These are phyloP conservation scores for Ctenoplectra terminalis DNA, from an alignment of 1,140 invertebrate species.

Conservation along the genomic window DNA sequence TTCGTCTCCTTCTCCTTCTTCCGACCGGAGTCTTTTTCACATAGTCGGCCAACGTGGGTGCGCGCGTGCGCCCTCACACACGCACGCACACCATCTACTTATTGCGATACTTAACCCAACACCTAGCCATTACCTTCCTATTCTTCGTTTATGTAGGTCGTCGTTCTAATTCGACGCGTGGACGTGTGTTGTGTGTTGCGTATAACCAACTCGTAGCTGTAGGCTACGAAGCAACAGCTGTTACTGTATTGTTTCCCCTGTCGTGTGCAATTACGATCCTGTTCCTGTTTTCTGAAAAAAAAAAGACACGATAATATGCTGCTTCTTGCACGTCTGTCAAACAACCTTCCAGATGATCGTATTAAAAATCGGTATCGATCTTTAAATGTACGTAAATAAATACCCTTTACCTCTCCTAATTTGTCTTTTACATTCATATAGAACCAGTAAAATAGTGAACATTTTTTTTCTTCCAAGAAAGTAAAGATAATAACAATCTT, in stretches of 20 bases:
- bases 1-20: slow-evolving; percentile 28
- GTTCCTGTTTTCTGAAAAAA: neutral
- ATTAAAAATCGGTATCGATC: neutral
- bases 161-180: slow-evolving; percentile 65
- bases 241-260: slow-evolving; percentile 60
- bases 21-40: slow-evolving; percentile 29
- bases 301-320: slow-evolving; percentile 2
- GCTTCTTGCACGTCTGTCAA: neutral
- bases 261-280: slow-evolving; percentile 42
- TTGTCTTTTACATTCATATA: neutral
- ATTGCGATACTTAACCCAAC: slow-evolving; percentile 57
- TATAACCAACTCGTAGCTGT: slow-evolving; percentile 40
- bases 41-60: slow-evolving; percentile 5
- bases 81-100: slow-evolving; percentile 38
- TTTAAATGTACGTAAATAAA: neutral
- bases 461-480: neutral
- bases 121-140: slow-evolving; percentile 60
- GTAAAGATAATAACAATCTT: neutral
- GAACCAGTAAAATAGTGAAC: too few species aligned
- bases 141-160: slow-evolving; percentile 68
- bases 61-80: slow-evolving; percentile 34
- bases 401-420: too few species aligned
- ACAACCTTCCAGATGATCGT: neutral
- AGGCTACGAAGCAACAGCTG: slow-evolving; percentile 68
- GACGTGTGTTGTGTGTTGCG: slow-evolving; percentile 12